These are phyloP conservation scores for Drosophila neonasuta DNA, from an alignment of 2,888 invertebrate genomes.

Conservation along the genomic window DNA sequence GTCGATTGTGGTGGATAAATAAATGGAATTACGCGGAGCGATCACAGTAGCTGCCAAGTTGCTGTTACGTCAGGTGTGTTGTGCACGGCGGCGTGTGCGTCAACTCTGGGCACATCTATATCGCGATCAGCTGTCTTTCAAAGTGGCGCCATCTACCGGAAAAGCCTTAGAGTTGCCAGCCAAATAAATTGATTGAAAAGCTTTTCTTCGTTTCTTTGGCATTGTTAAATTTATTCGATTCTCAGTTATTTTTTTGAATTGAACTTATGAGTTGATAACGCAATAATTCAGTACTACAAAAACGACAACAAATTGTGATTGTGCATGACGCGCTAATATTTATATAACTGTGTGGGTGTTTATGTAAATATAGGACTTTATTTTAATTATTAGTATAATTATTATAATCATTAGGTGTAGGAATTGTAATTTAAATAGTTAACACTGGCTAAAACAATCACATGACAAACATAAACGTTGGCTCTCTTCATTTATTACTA, in stretches of 20 bases:
- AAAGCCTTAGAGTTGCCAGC: neutral
- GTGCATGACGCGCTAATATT: conserved; percentile 62
- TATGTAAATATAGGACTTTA: conserved; percentile 44
- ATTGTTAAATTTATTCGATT: conserved; percentile 43
- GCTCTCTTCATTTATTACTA: conserved; percentile 53
- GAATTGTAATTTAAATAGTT: conserved; percentile 34
- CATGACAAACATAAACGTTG: conserved; percentile 63
- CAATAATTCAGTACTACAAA: conserved; percentile 25
- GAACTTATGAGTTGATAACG: conserved; percentile 34
- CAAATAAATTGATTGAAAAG: neutral
- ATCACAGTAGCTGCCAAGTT: conserved; percentile 31
- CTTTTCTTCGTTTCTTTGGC: conserved; percentile 1
- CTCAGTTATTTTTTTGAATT: conserved; percentile 31
- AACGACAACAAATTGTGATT: conserved; percentile 53
- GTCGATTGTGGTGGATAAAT: conserved; percentile 1
- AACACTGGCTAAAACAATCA: conserved; percentile 60
- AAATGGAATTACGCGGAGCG: conserved; percentile 16
- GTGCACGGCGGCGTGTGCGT: conserved; percentile 11
- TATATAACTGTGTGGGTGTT: conserved; percentile 28
- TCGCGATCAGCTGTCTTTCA: conserved; percentile 43
- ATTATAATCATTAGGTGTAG: conserved; percentile 20
- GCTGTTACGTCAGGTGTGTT: conserved; percentile 56
- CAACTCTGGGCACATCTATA: conserved; percentile 35
- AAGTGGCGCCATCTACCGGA: conserved; percentile 27
- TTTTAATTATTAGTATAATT: conserved; percentile 35